Evolutionary conservation across 2,888 invertebrate genomes (phyloP).

Genomic region (Rambutsinella grinnellia): DNA sequence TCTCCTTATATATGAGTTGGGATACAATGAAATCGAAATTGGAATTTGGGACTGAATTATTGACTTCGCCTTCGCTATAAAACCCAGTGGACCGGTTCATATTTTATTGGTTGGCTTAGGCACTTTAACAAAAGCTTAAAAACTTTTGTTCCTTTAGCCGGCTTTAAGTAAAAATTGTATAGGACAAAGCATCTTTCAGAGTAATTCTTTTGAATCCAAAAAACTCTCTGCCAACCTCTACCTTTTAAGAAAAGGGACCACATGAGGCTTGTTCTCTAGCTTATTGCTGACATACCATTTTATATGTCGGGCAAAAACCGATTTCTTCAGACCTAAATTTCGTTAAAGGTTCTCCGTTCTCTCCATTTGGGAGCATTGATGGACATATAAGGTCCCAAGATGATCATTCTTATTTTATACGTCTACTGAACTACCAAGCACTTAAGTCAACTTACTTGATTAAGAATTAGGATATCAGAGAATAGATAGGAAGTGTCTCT

Average conservation of each 20-base stretch:
- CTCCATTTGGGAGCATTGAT: conserved; percentile 11
- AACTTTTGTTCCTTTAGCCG: neutral
- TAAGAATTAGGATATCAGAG: neutral
- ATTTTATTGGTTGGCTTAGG: conserved; percentile 40
- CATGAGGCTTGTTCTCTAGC: conserved; percentile 35
- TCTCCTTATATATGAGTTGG: conserved; percentile 42
- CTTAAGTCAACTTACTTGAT: neutral
- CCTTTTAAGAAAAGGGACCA: conserved; percentile 19
- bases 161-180: too few species aligned
- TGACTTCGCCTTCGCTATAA: conserved; percentile 53
- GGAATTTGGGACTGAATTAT: conserved; percentile 62
- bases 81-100: conserved; percentile 51
- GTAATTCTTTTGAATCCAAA: neutral
- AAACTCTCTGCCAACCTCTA: neutral
- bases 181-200: neutral
- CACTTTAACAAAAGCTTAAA: neutral
- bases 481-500: neutral
- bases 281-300: conserved; percentile 24
- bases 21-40: conserved; percentile 53
- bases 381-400: conserved; percentile 13
- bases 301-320: neutral
- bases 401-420: conserved; percentile 17
- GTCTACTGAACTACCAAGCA: neutral
- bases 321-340: neutral
- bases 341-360: neutral